These are phyloP conservation scores for Xiphorhynchus erythropygius DNA, from an alignment of 2,797 vertebrate species.

Conservation along the genomic window DNA sequence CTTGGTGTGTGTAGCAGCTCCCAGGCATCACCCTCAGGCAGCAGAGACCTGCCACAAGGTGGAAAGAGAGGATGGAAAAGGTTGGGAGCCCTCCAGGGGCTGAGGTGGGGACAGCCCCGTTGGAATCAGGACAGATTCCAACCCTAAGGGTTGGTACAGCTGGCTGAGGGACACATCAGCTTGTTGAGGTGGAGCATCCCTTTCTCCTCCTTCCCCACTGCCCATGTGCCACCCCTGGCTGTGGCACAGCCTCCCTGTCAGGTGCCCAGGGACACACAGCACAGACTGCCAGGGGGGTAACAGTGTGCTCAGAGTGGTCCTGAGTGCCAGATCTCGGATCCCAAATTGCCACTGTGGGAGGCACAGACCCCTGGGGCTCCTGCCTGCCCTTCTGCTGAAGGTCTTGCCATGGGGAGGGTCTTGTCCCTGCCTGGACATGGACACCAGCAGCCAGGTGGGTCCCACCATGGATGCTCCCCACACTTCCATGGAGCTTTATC, in stretches of 20 bases:
- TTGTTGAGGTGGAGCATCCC: no score
- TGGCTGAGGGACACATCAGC: neutral
- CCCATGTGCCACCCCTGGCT: neutral
- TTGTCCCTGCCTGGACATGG: neutral
- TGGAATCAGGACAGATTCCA: neutral
- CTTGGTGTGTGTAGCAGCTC: neutral
- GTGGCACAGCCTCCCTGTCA: neutral
- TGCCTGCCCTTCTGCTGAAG: no score
- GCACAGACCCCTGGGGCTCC: neutral
- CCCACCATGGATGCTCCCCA: accelerated
- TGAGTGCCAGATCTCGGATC: neutral
- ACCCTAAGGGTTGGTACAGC: neutral
- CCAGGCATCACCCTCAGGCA: no score
- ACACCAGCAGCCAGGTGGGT: neutral
- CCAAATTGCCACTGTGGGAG: accelerated
- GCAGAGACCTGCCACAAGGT: neutral
- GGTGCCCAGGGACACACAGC: neutral
- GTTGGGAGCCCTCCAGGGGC: neutral
- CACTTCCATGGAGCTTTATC: neutral
- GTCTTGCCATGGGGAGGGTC: neutral
- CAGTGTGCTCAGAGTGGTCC: neutral
- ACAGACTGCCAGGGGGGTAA: neutral
- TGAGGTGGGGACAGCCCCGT: accelerated
- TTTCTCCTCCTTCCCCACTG: neutral
- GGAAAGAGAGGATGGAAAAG: neutral